Evolutionary conservation across 2,888 invertebrate species (phyloP).

Genomic region (Cheilosia soror): DNA sequence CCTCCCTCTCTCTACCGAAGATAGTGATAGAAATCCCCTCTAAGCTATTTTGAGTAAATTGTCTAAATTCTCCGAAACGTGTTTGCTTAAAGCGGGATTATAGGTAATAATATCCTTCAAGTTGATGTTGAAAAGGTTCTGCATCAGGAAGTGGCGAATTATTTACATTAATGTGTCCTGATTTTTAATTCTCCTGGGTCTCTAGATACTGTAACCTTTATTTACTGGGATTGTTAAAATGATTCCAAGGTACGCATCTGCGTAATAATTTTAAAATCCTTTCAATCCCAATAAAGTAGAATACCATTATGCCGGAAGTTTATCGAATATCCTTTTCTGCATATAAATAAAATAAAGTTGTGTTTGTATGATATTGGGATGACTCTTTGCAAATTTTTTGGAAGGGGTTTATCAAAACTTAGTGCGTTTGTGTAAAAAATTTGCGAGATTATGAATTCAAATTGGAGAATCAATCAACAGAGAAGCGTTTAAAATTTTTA

Average conservation of each 20-base stretch:
- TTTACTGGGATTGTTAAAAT: conserved; percentile 1
- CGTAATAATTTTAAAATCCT: conserved; percentile 19
- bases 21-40: conserved; percentile 1
- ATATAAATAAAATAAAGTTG: background rate
- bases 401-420: background rate
- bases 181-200: conserved; percentile 18
- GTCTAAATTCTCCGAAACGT: background rate
- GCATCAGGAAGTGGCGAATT: conserved; percentile 4
- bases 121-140: background rate
- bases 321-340: background rate
- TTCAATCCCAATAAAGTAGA: conserved; percentile 1
- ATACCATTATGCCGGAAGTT: conserved; percentile 14
- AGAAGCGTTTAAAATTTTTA: too few species aligned
- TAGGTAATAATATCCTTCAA: conserved; percentile 15
- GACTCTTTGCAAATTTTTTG: background rate
- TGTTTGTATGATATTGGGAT: background rate
- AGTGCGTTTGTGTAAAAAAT: too few species aligned
- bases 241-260: background rate
- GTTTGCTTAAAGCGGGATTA: background rate
- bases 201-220: background rate
- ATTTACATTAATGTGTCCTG: conserved; percentile 30
- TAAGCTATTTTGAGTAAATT: conserved; percentile 12
- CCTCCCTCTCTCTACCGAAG: background rate
- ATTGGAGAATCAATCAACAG: too few species aligned
- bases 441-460: too few species aligned